These are phyloP conservation scores for Pomatostomus ruficeps DNA, from an alignment of 2,113 vertebrate genomes.

Conservation along the genomic window DNA sequence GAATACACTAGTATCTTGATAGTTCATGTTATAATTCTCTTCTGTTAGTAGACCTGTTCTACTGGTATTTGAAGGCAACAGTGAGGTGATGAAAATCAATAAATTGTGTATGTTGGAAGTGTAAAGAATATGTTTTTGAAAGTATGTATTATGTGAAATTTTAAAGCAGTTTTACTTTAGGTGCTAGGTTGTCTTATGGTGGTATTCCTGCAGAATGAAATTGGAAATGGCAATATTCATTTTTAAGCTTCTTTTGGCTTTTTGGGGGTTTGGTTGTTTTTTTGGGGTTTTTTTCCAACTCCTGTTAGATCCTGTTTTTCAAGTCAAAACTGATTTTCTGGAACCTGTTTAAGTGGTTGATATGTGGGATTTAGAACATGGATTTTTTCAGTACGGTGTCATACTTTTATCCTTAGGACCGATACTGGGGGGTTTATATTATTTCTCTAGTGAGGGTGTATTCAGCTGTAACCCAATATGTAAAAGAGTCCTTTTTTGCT, in stretches of 20 bases:
- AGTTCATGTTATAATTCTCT: background rate
- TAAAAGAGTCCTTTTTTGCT: background rate
- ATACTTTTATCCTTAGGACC: background rate
- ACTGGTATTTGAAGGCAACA: background rate
- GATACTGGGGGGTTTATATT: background rate
- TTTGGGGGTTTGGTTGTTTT: background rate
- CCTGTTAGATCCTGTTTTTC: background rate
- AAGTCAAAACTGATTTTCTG: background rate
- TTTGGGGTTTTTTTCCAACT: background rate
- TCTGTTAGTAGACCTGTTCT: background rate
- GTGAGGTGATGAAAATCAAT: background rate
- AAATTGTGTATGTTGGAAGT: background rate
- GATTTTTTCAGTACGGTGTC: background rate
- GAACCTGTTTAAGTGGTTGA: background rate
- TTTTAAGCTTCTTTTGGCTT: background rate
- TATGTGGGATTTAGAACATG: background rate
- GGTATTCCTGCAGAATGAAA: background rate
- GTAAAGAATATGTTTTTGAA: background rate
- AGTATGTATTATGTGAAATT: background rate
- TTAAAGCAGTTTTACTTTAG: background rate
- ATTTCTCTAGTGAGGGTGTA: background rate
- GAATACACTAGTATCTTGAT: background rate
- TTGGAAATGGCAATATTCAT: background rate
- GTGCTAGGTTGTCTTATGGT: background rate
- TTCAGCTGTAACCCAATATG: background rate